phyloP scores from a whole-genome alignment of 1,140 invertebrate species.

The Magallana angulata region DNA sequence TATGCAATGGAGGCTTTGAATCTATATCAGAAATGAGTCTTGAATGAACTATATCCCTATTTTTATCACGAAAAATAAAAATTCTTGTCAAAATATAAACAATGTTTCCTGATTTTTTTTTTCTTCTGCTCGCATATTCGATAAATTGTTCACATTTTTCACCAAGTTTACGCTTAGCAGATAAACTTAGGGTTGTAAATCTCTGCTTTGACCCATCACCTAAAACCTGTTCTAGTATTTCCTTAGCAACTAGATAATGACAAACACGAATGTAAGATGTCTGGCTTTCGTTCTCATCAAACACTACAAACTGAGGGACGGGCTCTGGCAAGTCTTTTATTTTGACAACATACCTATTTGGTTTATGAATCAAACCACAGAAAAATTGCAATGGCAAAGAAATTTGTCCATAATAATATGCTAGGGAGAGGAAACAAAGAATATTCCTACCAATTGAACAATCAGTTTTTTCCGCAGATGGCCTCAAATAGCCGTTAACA shows the following conservation, averaged over 20 bases:
- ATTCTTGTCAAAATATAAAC: slow-evolving; percentile 59
- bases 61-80: slow-evolving; percentile 60
- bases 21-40: slow-evolving; percentile 58
- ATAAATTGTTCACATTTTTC: slow-evolving; percentile 58
- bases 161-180: slow-evolving; percentile 49
- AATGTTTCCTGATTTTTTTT: slow-evolving; percentile 50
- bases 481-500: slow-evolving; percentile 60
- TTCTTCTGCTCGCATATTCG: slow-evolving; percentile 56
- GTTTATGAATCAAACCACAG: slow-evolving; percentile 45
- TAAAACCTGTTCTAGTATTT: slow-evolving; percentile 65
- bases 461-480: slow-evolving; percentile 22
- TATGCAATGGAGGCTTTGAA: slow-evolving; percentile 52
- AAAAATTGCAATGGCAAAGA: slow-evolving; percentile 65
- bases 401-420: slow-evolving; percentile 64
- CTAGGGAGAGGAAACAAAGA: slow-evolving; percentile 61
- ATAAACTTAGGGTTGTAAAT: slow-evolving; percentile 16
- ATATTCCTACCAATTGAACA: slow-evolving; percentile 52
- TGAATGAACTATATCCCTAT: slow-evolving; percentile 52
- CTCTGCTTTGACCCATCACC: slow-evolving; percentile 21
- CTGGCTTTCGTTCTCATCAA: slow-evolving; percentile 52
- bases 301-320: slow-evolving; percentile 58
- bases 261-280: slow-evolving; percentile 58
- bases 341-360: slow-evolving; percentile 34
- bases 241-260: slow-evolving; percentile 65
- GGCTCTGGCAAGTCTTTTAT: slow-evolving; percentile 56